Evolutionary conservation across 2,888 invertebrate species (phyloP).

Genomic region (Hyppa rectilinea): DNA sequence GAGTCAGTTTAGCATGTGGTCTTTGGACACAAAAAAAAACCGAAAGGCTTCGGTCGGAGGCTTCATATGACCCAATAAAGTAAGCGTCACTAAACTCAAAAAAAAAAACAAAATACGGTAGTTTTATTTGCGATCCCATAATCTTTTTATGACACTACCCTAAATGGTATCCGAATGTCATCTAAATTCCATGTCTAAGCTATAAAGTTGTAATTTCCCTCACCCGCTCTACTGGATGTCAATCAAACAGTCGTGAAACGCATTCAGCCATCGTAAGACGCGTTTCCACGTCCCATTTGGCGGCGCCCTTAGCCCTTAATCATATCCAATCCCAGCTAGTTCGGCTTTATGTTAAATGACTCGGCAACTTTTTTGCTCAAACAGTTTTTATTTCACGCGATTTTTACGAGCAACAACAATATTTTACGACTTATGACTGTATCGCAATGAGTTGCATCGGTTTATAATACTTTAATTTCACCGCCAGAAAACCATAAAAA

Average conservation of each 20-base stretch:
- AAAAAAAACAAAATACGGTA: slow-evolving; percentile 33
- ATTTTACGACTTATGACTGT: slow-evolving; percentile 87
- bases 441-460: slow-evolving; percentile 85
- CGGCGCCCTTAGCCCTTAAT: slow-evolving; percentile 56
- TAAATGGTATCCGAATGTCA: slow-evolving; percentile 47
- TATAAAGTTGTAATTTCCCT: slow-evolving; percentile 42
- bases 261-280: slow-evolving; percentile 32
- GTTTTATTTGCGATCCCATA: slow-evolving; percentile 37
- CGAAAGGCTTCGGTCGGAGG: not conserved
- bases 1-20: not conserved
- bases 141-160: slow-evolving; percentile 35
- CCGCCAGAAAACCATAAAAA: slow-evolving; percentile 89
- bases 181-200: slow-evolving; percentile 22
- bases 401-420: slow-evolving; percentile 86
- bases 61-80: slow-evolving; percentile 16
- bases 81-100: slow-evolving; percentile 21
- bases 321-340: slow-evolving; percentile 42
- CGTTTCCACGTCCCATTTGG: slow-evolving; percentile 44
- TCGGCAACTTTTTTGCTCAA: slow-evolving; percentile 83
- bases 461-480: slow-evolving; percentile 90
- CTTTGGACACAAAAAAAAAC: not conserved
- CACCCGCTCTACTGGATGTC: slow-evolving; percentile 27
- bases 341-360: slow-evolving; percentile 74
- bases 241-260: slow-evolving; percentile 61
- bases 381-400: slow-evolving; percentile 85